phyloP scores from a whole-genome alignment of 2,888 invertebrate genomes.

The Acholoe squamosa region DNA sequence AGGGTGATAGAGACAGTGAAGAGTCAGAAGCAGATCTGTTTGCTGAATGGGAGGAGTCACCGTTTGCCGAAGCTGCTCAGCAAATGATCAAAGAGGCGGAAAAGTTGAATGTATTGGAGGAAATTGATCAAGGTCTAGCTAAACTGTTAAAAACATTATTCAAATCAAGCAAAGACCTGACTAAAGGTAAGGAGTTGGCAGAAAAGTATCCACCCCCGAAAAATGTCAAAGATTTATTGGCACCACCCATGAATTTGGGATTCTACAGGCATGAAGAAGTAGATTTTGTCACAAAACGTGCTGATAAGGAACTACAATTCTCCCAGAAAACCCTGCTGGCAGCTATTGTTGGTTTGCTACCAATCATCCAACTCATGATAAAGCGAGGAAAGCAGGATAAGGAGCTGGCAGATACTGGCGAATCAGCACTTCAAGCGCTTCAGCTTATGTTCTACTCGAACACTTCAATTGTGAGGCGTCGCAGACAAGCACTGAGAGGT shows the following conservation, averaged over 20 bases:
- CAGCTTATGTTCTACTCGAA: too few species aligned
- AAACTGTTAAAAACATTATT: too few species aligned
- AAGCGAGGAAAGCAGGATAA: neutral
- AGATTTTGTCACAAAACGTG: neutral
- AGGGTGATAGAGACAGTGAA: too few species aligned
- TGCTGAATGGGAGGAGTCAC: too few species aligned
- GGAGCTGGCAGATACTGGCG: too few species aligned
- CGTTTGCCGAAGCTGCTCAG: too few species aligned
- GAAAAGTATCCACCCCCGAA: neutral
- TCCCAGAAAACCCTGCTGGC: neutral
- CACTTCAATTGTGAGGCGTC: neutral
- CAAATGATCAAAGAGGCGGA: too few species aligned
- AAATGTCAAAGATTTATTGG: neutral
- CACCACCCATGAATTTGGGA: neutral
- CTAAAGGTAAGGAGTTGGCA: neutral
- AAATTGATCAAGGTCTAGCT: too few species aligned
- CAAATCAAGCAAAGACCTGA: too few species aligned
- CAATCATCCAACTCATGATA: neutral
- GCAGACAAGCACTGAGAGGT: neutral
- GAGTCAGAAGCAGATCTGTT: too few species aligned
- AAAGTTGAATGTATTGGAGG: too few species aligned
- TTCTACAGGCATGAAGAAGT: neutral
- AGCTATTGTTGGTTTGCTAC: neutral
- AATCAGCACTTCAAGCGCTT: neutral
- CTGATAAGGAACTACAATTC: neutral